Evolutionary conservation across 2,888 invertebrate genomes (phyloP).

Genomic region (Aphodius granarius): DNA sequence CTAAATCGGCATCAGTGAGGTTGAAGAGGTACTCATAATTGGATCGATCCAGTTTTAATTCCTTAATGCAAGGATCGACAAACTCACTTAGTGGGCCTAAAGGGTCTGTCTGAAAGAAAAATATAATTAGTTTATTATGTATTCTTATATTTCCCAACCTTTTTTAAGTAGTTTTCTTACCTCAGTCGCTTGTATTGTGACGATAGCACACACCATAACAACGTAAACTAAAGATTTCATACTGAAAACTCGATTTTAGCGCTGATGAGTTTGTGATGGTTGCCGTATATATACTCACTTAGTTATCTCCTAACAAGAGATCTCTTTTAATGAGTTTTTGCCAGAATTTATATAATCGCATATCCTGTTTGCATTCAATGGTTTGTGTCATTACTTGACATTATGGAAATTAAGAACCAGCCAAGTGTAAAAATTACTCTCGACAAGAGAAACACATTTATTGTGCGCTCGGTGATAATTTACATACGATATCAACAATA

Average conservation of each 20-base stretch:
- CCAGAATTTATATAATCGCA: background rate
- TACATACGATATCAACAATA: no score
- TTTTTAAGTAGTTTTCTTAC: background rate
- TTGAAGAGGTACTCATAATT: background rate
- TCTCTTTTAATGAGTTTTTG: background rate
- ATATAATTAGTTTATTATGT: background rate
- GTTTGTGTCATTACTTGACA: no score
- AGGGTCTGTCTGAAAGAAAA: background rate
- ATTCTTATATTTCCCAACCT: no score
- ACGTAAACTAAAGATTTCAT: background rate
- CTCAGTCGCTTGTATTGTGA: background rate
- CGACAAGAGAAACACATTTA: no score
- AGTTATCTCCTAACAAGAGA: background rate
- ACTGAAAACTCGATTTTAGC: background rate
- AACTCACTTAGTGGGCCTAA: background rate
- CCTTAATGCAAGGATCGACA: background rate
- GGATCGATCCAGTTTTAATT: background rate
- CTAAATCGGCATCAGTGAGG: background rate
- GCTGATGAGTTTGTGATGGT: background rate
- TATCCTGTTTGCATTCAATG: no score
- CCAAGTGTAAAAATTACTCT: no score
- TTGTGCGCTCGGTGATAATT: no score
- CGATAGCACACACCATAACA: background rate
- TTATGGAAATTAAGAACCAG: no score
- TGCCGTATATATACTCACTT: background rate